Evolutionary conservation across 2,113 vertebrate genomes (phyloP).

Genomic region (Cichladusa arquata): DNA sequence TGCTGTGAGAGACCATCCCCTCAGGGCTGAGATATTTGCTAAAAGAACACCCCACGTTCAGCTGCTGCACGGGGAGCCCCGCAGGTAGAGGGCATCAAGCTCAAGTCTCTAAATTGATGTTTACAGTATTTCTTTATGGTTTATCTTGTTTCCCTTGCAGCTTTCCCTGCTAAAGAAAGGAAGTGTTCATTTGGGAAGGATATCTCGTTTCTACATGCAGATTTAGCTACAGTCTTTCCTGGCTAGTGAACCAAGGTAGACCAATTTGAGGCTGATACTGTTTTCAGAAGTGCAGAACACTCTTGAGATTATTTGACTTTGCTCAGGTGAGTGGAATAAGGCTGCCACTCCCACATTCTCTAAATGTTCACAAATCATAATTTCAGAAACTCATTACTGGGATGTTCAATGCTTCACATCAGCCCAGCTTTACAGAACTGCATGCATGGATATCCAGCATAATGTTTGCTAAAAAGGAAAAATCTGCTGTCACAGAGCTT

Average conservation of each 20-base stretch:
- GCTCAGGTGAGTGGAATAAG: not conserved
- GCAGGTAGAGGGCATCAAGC: not conserved
- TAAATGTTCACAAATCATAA: not conserved
- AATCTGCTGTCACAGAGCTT: not conserved
- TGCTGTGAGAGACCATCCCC: not conserved
- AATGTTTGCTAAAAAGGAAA: not conserved
- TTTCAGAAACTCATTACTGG: not conserved
- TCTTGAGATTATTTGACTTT: not conserved
- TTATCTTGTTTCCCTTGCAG: not conserved
- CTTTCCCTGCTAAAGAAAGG: not conserved
- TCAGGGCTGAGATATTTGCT: not conserved
- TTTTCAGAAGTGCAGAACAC: not conserved
- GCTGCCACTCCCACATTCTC: not conserved
- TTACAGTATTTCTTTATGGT: not conserved
- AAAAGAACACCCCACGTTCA: accelerated
- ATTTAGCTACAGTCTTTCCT: not conserved
- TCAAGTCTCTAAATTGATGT: not conserved
- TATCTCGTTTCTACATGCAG: not conserved
- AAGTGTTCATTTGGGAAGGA: not conserved
- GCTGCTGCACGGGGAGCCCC: not conserved
- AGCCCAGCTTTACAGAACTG: not conserved
- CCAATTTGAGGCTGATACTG: not conserved
- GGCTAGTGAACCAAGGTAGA: not conserved
- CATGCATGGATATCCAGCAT: accelerated
- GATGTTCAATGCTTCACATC: not conserved